These are phyloP conservation scores for Isaurus tuberculatus DNA, from an alignment of 92 coral and sea anemone species.

Conservation along the genomic window DNA sequence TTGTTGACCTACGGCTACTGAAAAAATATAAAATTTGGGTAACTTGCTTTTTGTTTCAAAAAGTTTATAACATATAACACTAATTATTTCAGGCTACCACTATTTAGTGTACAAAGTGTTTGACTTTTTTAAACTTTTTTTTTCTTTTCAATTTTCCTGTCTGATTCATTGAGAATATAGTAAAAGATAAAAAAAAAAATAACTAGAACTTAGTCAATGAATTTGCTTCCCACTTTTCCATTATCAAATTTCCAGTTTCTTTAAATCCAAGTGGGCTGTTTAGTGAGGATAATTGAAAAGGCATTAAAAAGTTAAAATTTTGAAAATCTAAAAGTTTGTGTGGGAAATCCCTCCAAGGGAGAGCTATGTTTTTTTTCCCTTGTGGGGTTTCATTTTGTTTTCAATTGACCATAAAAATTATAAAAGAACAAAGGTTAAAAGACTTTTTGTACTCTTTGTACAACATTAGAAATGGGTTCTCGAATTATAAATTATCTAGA, in stretches of 20 bases:
- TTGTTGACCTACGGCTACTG: not conserved
- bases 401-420: not conserved
- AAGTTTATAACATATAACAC: not conserved
- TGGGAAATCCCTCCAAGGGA: too few relatives aligned
- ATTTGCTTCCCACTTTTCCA: not conserved
- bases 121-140: not conserved
- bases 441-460: not conserved
- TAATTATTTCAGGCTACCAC: not conserved
- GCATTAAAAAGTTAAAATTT: not conserved
- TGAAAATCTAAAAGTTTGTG: not conserved
- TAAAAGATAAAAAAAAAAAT: not conserved
- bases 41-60: not conserved
- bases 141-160: not conserved
- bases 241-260: not conserved
- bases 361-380: too few relatives aligned
- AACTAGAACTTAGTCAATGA: too few relatives aligned
- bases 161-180: not conserved
- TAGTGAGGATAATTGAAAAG: not conserved
- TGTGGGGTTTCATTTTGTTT: not conserved
- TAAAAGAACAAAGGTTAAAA: not conserved
- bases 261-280: not conserved
- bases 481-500: not conserved
- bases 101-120: conserved; percentile 22
- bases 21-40: not conserved
- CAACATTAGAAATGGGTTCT: not conserved